A percentile compares a stretch with the other conserved stretches of the same genome.
Conservation (phyloP, 2,797 vertebrate genomes). For the Anguilla megastoma region DNA sequence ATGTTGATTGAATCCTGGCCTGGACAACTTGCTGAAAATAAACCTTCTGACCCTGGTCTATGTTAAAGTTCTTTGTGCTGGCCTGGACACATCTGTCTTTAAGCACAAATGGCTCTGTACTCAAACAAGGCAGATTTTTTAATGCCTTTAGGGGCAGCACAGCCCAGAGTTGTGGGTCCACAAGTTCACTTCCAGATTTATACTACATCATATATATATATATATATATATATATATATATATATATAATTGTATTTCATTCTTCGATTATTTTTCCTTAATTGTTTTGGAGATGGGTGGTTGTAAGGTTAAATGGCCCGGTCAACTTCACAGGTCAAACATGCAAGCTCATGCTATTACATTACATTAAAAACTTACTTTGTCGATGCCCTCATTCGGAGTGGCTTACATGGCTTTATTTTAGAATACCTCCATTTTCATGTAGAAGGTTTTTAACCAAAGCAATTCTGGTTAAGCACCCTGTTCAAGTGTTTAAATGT, state of each 20-base stretch:
- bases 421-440: neutral
- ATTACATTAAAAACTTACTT: neutral
- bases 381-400: neutral
- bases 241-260: constrained; percentile 32
- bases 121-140: neutral
- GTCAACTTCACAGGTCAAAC: constrained; percentile 36
- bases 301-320: constrained; percentile 34
- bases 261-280: constrained; percentile 38
- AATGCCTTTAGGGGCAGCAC: constrained; percentile 9
- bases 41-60: neutral
- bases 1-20: too few relatives aligned
- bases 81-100: neutral
- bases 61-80: neutral
- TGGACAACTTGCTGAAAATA: neutral
- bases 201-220: neutral
- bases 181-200: constrained; percentile 3
- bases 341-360: constrained; percentile 36
- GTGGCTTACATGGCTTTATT: neutral
- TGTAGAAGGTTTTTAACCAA: neutral
- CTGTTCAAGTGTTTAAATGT: neutral
- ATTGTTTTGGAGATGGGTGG: constrained; percentile 21
- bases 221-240: too few relatives aligned
- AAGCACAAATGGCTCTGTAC: constrained; percentile 26
- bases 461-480: neutral
- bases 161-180: neutral